Evolutionary conservation across 1,140 invertebrate species (phyloP).

Genomic region (Apocrypta bakeri): DNA sequence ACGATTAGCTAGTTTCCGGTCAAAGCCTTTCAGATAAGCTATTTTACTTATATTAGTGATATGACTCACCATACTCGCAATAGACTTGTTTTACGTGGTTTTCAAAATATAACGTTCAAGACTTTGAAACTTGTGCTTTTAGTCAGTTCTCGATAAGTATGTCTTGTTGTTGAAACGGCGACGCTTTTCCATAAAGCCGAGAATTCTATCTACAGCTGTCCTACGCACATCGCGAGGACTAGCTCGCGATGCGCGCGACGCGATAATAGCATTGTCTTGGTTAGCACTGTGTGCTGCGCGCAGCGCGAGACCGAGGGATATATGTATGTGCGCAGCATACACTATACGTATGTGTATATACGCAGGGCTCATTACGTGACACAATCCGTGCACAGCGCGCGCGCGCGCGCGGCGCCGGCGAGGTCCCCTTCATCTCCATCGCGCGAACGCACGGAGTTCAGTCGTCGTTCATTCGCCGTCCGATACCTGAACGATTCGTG

Average conservation of each 20-base stretch:
- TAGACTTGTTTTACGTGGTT: too few relatives aligned
- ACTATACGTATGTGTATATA: not conserved
- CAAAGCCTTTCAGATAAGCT: too few relatives aligned
- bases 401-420: conserved; percentile 6
- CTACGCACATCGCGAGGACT: conserved; percentile 9
- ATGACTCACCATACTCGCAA: too few relatives aligned
- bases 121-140: not conserved
- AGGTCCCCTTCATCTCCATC: conserved; percentile 33
- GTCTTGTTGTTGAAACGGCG: not conserved
- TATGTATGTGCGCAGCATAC: too few relatives aligned
- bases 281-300: too few relatives aligned
- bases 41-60: too few relatives aligned
- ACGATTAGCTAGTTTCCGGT: too few relatives aligned
- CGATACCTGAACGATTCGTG: conserved; percentile 53
- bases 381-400: conserved; percentile 54
- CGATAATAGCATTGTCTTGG: conserved; percentile 70
- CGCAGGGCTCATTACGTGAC: conserved; percentile 68
- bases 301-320: not conserved
- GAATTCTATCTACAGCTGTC: not conserved
- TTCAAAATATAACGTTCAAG: too few relatives aligned
- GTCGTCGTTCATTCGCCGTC: conserved; percentile 63
- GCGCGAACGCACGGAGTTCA: conserved; percentile 56
- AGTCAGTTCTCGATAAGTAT: not conserved
- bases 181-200: not conserved
- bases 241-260: not conserved